phyloP scores from a whole-genome alignment of 2,888 invertebrate species.

The Lamellibrachia satsuma region DNA sequence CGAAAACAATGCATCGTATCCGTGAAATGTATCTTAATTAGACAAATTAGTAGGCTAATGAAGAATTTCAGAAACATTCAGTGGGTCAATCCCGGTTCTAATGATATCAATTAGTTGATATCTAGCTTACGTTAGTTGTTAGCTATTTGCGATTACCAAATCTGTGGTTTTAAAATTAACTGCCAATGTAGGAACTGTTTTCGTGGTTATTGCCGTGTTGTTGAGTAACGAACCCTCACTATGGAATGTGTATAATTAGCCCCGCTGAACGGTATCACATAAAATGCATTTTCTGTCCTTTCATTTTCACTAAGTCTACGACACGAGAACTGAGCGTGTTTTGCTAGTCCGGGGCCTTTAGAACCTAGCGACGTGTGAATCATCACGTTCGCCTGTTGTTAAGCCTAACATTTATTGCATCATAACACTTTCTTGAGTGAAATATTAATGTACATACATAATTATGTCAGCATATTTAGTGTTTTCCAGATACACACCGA shows the following conservation, averaged over 20 bases:
- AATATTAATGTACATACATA: not conserved
- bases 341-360: not conserved
- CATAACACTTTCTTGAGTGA: not conserved
- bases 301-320: not conserved
- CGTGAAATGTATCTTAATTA: slow-evolving; percentile 12
- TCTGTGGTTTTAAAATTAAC: not conserved
- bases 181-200: not conserved
- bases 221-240: no score
- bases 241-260: no score
- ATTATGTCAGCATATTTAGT: not conserved
- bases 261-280: no score
- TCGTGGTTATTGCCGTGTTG: no score
- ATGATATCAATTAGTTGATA: not conserved
- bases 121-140: not conserved
- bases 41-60: not conserved
- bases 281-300: no score
- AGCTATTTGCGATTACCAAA: not conserved
- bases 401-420: not conserved
- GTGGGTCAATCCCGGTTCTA: not conserved
- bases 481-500: not conserved
- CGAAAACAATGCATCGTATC: slow-evolving; percentile 9
- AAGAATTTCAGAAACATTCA: not conserved
- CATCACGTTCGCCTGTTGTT: not conserved
- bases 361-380: not conserved
- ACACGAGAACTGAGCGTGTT: not conserved